phyloP scores from a whole-genome alignment of 2,888 invertebrate genomes.

The Malthinus seriepunctatus region DNA sequence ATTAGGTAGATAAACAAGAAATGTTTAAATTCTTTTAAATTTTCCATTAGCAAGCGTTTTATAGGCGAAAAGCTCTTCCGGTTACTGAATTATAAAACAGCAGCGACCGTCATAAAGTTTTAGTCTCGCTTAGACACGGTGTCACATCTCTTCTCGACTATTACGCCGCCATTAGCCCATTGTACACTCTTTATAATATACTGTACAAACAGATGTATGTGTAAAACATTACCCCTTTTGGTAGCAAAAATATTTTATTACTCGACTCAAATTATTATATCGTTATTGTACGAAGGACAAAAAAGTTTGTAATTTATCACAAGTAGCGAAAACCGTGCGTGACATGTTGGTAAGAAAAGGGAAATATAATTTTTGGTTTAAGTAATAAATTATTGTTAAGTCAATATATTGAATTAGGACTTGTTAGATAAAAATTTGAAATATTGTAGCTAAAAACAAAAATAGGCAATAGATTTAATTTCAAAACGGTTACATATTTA shows the following conservation, averaged over 20 bases:
- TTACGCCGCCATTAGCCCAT: slow-evolving; percentile 39
- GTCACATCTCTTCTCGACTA: slow-evolving; percentile 41
- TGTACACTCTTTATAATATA: slow-evolving; percentile 31
- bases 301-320: no score
- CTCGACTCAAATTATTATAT: no score
- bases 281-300: no score
- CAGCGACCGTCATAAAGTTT: slow-evolving; percentile 38
- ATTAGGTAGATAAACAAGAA: slow-evolving; percentile 9
- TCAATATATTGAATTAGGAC: no score
- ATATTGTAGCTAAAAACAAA: no score
- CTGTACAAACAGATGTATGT: slow-evolving; percentile 29
- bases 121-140: slow-evolving; percentile 35
- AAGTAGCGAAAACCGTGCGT: no score
- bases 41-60: slow-evolving; percentile 36
- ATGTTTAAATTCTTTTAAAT: slow-evolving; percentile 34
- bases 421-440: no score
- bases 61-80: slow-evolving; percentile 36
- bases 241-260: no score
- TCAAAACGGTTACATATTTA: slow-evolving; percentile 35
- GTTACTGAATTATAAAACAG: slow-evolving; percentile 41
- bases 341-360: no score
- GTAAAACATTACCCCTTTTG: slow-evolving; percentile 22
- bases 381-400: no score
- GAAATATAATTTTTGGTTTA: no score
- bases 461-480: slow-evolving; percentile 32